These are phyloP conservation scores for Chelon auratus DNA, from an alignment of 2,797 vertebrate species.

Conservation along the genomic window DNA sequence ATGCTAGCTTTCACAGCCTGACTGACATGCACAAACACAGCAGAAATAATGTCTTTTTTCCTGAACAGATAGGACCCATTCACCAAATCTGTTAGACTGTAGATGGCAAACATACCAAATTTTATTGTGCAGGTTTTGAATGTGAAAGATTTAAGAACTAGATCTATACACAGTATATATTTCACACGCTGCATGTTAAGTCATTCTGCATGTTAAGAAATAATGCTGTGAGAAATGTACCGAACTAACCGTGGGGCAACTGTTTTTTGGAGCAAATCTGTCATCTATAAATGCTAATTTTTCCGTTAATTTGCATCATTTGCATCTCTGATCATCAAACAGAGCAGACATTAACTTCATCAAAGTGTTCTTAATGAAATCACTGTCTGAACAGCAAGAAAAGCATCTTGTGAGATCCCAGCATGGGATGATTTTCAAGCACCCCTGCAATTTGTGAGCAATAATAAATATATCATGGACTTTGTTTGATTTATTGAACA, in stretches of 20 bases:
- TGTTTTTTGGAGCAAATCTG: neutral
- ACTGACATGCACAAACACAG: neutral
- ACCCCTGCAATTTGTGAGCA: no score
- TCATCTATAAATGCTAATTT: neutral
- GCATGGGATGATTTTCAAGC: no score
- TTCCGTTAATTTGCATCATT: no score
- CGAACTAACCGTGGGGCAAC: neutral
- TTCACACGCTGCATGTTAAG: neutral
- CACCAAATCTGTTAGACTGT: neutral
- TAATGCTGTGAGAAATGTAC: neutral
- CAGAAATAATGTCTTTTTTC: neutral
- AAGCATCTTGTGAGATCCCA: no score
- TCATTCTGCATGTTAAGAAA: neutral
- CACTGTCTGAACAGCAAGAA: no score
- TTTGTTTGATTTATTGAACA: no score
- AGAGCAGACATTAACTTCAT: no score
- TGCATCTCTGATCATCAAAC: no score
- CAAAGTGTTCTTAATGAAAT: no score
- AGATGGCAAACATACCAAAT: constrained; percentile 19
- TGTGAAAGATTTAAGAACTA: constrained; percentile 6
- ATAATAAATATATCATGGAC: no score
- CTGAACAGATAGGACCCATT: neutral
- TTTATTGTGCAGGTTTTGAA: constrained; percentile 1
- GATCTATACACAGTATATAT: neutral
- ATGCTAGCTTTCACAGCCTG: neutral